These are phyloP conservation scores for Chrosomus eos DNA, from an alignment of 2,797 vertebrate genomes.

Conservation along the genomic window DNA sequence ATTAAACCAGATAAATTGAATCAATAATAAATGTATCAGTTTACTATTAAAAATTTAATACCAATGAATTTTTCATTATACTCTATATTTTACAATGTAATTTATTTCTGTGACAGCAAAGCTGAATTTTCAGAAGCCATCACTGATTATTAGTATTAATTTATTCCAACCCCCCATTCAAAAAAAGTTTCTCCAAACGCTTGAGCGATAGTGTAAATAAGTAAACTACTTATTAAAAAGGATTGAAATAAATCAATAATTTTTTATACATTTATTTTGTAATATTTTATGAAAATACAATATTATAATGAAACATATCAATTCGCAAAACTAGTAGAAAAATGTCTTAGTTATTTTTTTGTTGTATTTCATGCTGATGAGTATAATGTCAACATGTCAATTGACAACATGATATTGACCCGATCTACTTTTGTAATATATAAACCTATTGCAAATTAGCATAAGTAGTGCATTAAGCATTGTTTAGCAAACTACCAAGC, in stretches of 20 bases:
- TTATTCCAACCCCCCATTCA: too few relatives aligned
- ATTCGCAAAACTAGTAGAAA: background rate
- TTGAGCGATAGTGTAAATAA: too few relatives aligned
- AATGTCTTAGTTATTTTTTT: too few relatives aligned
- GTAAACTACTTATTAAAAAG: too few relatives aligned
- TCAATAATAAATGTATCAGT: background rate
- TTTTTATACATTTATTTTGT: too few relatives aligned
- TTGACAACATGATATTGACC: too few relatives aligned
- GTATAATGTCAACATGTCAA: too few relatives aligned
- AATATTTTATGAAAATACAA: background rate
- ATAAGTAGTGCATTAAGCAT: background rate
- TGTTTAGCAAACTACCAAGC: background rate
- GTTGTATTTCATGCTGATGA: too few relatives aligned
- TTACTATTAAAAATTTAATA: background rate
- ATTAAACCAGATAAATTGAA: background rate
- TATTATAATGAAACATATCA: background rate
- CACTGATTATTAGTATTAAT: too few relatives aligned
- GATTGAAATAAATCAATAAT: too few relatives aligned
- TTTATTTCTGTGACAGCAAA: background rate
- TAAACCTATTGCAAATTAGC: background rate
- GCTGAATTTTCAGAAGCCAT: background rate
- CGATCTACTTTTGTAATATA: background rate
- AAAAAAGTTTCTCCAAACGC: too few relatives aligned
- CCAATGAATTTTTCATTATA: background rate
- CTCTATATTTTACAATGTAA: background rate